A percentile compares a stretch with the other conserved stretches of the same genome.
Evolutionary conservation across 2,113 vertebrate species (phyloP).

Genomic region (Cheilinus undulatus): DNA sequence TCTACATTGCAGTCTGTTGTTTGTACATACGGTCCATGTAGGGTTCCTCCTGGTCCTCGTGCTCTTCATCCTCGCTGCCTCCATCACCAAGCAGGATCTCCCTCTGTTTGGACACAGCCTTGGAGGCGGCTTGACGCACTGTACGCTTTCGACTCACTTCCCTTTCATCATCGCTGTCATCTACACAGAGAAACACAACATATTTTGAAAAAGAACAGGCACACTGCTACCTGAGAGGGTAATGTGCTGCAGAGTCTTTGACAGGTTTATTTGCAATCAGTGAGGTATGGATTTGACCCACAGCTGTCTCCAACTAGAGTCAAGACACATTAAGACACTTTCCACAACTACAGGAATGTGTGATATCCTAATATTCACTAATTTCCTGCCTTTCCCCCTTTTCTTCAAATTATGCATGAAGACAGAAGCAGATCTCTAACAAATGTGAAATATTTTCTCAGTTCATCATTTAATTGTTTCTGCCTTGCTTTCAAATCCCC

Average conservation of each 20-base stretch:
- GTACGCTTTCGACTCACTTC: conserved; percentile 96
- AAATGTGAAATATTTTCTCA: too few relatives aligned
- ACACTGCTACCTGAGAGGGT: not conserved
- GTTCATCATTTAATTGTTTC: too few relatives aligned
- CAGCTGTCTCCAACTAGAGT: too few relatives aligned
- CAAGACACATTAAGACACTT: too few relatives aligned
- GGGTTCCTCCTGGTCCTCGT: conserved; percentile 91
- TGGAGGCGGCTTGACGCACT: conserved; percentile 95
- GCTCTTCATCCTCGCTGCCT: conserved; percentile 95
- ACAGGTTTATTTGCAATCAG: too few relatives aligned
- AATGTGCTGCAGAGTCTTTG: not conserved
- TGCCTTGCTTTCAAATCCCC: too few relatives aligned
- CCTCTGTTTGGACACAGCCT: conserved; percentile 97
- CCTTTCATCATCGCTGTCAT: conserved; percentile 95
- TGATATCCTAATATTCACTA: too few relatives aligned
- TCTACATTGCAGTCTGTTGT: not conserved
- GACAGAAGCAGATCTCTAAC: too few relatives aligned
- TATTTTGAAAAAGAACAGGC: not conserved
- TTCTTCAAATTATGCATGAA: too few relatives aligned
- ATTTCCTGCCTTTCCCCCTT: too few relatives aligned
- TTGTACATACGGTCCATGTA: conserved; percentile 92
- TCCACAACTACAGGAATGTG: too few relatives aligned
- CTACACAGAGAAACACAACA: conserved; percentile 66
- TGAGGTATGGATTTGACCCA: too few relatives aligned
- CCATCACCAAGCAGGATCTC: conserved; percentile 96